Percentiles rank a stretch among this genome's conserved stretches.
These are phyloP conservation scores for Limnephilus rhombicus DNA, from an alignment of 2,888 invertebrate genomes.

Conservation along the genomic window DNA sequence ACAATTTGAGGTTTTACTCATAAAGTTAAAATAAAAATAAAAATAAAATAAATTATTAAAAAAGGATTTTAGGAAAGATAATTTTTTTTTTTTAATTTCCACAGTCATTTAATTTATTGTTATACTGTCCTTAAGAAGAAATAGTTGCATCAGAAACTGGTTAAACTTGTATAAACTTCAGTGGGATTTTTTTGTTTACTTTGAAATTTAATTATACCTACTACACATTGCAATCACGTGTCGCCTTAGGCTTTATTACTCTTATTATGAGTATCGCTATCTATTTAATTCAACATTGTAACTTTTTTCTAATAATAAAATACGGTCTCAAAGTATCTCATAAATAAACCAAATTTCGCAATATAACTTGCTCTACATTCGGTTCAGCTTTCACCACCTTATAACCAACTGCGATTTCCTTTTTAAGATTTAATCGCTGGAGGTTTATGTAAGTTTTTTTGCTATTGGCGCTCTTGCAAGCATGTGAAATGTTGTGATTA, in stretches of 20 bases:
- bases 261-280: neutral
- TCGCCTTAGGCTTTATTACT: neutral
- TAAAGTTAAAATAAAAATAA: too few species aligned
- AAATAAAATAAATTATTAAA: too few species aligned
- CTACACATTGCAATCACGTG: neutral
- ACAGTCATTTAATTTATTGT: too few species aligned
- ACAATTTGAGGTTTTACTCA: too few species aligned
- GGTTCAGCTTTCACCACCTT: conserved; percentile 19
- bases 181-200: too few species aligned
- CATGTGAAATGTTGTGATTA: neutral
- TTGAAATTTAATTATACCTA: too few species aligned
- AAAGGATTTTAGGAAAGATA: too few species aligned
- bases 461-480: neutral
- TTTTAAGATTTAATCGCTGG: conserved; percentile 2
- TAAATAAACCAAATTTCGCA: neutral
- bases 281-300: neutral
- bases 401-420: conserved; percentile 23
- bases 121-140: too few species aligned
- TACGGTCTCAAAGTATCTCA: neutral
- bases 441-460: neutral
- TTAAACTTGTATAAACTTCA: too few species aligned
- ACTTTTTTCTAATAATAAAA: neutral
- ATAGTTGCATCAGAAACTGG: too few species aligned
- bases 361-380: conserved; percentile 12
- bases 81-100: too few species aligned